Evolutionary conservation across 2,797 vertebrate genomes (phyloP), one percentile per base, ranked within the genome.

Genomic region (Hippocampus kuda): DNA sequence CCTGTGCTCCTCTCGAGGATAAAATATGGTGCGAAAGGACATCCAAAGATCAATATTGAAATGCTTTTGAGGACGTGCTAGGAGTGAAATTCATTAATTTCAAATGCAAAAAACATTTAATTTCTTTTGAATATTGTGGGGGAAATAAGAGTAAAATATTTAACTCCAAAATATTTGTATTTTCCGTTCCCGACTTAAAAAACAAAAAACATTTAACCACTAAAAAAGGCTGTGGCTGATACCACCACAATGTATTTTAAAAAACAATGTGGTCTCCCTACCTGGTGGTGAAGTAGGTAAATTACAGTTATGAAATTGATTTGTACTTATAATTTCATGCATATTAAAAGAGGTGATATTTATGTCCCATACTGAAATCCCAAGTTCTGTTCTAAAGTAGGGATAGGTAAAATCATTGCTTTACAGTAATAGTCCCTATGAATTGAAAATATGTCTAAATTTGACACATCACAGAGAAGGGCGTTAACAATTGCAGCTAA

Each of bases 11-110:
- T 49, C 71, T 57, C 49, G 54, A 72, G 44, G 70, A 72, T 70
- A 65, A 81, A 79, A 79, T 73, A 49, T 70, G 60, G 65, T 83
- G 80, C 83, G 77, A 81, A 79, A 81, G 70, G 65, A 80, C 46
- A 69, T 75, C 70, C 72, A 76, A 77, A 73, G 65, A 81, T 72
- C 74, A 66, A 77, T 75, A 78, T 65, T 71, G 66, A 85, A 87
- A 88, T 80, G 81, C 76, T 81, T 71, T 66, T 44, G 67, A 70
- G 68, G 46, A 59, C 26, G 26, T 60, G 70, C 57, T 51, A 61
- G 5, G 44, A 71, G 75, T 79, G 71, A 75, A 67, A 66, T 59
- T 67, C 26, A 8, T 74, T 71, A 71, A 78, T 66, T 8, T 70
- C 71, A 77, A 62, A 12, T n/a, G n/a, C 38, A 42, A 41, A 42